Evolutionary conservation across 2,888 invertebrate genomes (phyloP).

Genomic region (Temnothorax ravouxi): DNA sequence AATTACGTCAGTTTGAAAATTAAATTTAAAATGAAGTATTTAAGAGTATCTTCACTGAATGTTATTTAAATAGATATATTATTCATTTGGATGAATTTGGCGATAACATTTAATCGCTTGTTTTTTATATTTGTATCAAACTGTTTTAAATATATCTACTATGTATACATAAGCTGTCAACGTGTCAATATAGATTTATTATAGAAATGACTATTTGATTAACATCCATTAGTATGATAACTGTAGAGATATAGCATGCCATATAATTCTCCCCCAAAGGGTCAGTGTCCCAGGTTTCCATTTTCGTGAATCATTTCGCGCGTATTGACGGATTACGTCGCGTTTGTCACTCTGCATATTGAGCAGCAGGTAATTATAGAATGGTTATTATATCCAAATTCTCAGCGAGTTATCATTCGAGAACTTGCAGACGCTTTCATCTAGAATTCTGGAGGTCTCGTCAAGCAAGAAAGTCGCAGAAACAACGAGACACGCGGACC

Average conservation of each 20-base stretch:
- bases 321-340: neutral
- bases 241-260: neutral
- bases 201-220: slow-evolving; percentile 2
- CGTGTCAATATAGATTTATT: neutral
- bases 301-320: neutral
- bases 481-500: slow-evolving; percentile 52
- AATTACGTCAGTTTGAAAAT: neutral
- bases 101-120: neutral
- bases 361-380: slow-evolving; percentile 1
- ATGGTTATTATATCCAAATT: neutral
- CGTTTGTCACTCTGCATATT: neutral
- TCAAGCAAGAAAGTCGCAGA: neutral
- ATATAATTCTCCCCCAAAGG: neutral
- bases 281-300: neutral
- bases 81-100: neutral
- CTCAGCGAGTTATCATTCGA: slow-evolving; percentile 5
- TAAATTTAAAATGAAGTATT: neutral
- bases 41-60: neutral
- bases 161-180: neutral
- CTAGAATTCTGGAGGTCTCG: slow-evolving; percentile 7
- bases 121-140: neutral
- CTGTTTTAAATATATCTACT: neutral
- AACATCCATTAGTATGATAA: neutral
- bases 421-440: neutral
- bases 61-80: neutral